These are phyloP conservation scores for Hypothenemus hampei DNA, from an alignment of 1,140 invertebrate species.

Conservation along the genomic window DNA sequence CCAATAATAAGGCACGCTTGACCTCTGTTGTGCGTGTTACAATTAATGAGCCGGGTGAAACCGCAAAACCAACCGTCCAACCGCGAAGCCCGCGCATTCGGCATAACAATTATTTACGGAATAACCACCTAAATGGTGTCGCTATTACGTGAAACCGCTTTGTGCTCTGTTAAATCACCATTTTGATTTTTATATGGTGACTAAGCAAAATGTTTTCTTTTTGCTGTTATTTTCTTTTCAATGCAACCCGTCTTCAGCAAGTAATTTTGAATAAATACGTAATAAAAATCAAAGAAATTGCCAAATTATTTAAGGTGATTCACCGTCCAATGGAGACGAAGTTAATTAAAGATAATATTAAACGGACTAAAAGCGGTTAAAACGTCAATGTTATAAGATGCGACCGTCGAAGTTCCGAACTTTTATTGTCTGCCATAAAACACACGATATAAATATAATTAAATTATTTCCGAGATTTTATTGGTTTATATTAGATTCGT, in stretches of 20 bases:
- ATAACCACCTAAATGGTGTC: too few species aligned
- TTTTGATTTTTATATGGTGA: too few species aligned
- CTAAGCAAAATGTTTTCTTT: too few species aligned
- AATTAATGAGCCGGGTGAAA: slow-evolving; percentile 7
- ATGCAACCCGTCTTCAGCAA: too few species aligned
- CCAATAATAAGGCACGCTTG: background rate
- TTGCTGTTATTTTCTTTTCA: too few species aligned
- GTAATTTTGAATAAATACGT: too few species aligned
- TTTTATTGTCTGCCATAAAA: slow-evolving; percentile 25
- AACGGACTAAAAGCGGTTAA: slow-evolving; percentile 10
- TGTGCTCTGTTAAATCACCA: too few species aligned
- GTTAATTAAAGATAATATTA: slow-evolving; percentile 24
- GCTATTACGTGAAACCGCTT: too few species aligned
- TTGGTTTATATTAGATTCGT: slow-evolving; percentile 27
- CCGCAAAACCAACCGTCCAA: slow-evolving; percentile 8
- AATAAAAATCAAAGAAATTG: too few species aligned
- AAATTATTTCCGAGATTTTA: slow-evolving; percentile 28
- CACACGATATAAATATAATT: slow-evolving; percentile 27
- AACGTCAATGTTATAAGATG: slow-evolving; percentile 19
- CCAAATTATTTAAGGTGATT: too few species aligned
- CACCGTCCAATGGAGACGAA: background rate
- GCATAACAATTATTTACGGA: too few species aligned
- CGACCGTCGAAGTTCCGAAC: slow-evolving; percentile 2
- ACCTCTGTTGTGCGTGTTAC: slow-evolving; percentile 5
- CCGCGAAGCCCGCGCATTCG: slow-evolving; percentile 16